These are phyloP conservation scores for Pseudoatta argentina DNA, from an alignment of 1,140 invertebrate genomes.

Conservation along the genomic window DNA sequence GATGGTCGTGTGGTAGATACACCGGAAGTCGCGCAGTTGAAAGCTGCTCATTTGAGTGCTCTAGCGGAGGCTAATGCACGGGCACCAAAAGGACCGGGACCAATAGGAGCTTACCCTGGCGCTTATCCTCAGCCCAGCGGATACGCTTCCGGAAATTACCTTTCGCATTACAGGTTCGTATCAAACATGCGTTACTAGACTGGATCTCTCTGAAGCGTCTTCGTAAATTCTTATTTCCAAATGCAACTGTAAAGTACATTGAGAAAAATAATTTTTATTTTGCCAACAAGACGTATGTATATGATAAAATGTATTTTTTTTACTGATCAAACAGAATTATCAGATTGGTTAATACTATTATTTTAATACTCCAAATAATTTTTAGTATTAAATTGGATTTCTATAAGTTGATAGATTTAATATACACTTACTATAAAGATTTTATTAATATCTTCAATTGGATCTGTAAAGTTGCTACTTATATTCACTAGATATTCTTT, in stretches of 20 bases:
- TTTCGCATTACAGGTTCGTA: slow-evolving; percentile 81
- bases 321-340: too few relatives aligned
- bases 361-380: too few relatives aligned
- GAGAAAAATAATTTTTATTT: not conserved
- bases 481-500: too few relatives aligned
- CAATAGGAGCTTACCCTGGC: slow-evolving; percentile 76
- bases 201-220: not conserved
- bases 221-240: not conserved
- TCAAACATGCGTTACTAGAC: not conserved
- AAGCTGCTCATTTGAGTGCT: slow-evolving; percentile 88
- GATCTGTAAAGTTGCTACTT: too few relatives aligned
- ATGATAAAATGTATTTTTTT: too few relatives aligned
- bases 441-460: too few relatives aligned
- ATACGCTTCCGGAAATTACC: slow-evolving; percentile 76
- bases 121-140: slow-evolving; percentile 70
- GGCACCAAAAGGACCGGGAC: slow-evolving; percentile 82
- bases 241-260: not conserved
- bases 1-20: slow-evolving; percentile 89
- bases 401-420: too few relatives aligned
- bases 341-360: too few relatives aligned
- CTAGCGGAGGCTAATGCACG: slow-evolving; percentile 86
- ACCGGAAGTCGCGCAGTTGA: slow-evolving; percentile 88
- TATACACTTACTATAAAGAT: too few relatives aligned
- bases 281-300: too few relatives aligned
- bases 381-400: too few relatives aligned